Percentiles rank a stretch among this genome's conserved stretches.
Evolutionary conservation across 2,113 vertebrate species (phyloP).

Genomic region (Cygnus buccinator): DNA sequence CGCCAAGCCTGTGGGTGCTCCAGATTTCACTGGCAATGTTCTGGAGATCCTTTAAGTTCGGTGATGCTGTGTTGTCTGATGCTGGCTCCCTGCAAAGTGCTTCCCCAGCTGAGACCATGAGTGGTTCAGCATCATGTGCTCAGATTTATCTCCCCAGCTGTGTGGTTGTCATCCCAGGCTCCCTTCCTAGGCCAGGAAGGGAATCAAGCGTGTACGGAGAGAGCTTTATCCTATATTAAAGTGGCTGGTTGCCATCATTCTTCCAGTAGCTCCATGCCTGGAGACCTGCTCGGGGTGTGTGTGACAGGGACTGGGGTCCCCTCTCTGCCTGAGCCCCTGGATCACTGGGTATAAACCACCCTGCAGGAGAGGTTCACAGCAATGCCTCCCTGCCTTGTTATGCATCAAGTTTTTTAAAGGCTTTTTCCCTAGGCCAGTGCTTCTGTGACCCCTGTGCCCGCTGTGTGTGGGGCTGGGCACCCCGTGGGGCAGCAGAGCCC

Average conservation of each 20-base stretch:
- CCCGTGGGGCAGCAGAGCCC: rapidly evolving
- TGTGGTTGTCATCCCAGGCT: not conserved
- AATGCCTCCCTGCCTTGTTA: not conserved
- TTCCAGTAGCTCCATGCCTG: not conserved
- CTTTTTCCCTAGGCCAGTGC: not conserved
- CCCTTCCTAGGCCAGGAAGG: not conserved
- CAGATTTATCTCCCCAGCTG: not conserved
- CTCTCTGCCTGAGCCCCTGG: not conserved
- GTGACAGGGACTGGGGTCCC: not conserved
- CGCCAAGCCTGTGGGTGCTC: not conserved
- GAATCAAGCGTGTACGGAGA: not conserved
- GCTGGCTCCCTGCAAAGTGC: not conserved
- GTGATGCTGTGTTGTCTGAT: not conserved
- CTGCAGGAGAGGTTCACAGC: not conserved
- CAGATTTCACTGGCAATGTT: not conserved
- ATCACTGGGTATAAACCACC: not conserved
- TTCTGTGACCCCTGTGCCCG: not conserved
- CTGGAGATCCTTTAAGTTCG: not conserved
- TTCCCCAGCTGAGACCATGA: not conserved
- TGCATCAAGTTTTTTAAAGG: not conserved
- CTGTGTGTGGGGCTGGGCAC: not conserved
- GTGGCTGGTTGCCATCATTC: not conserved
- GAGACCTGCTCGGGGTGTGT: not conserved
- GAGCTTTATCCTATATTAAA: not conserved
- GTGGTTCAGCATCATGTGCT: not conserved